Conservation (phyloP, 2,888 invertebrate species). For the Iselma pallidipennis region DNA sequence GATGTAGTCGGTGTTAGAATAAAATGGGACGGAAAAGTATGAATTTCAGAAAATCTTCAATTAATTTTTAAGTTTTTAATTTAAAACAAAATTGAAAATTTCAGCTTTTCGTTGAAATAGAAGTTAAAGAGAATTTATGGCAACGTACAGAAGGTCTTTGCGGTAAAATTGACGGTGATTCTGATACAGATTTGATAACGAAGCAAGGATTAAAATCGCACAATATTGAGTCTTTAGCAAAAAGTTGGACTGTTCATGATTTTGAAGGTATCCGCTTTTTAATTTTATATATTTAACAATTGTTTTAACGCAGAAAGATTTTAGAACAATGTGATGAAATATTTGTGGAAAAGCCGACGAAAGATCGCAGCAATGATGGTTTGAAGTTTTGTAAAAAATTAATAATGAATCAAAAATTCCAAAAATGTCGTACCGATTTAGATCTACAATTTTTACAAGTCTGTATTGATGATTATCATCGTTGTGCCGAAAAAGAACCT, state of each 20-base stretch:
- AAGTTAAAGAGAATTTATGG: slow-evolving; percentile 71
- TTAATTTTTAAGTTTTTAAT: background rate
- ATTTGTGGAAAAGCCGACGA: slow-evolving; percentile 57
- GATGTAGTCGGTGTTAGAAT: slow-evolving; percentile 70
- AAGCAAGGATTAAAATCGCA: slow-evolving; percentile 61
- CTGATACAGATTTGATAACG: slow-evolving; percentile 69
- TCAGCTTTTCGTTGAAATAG: slow-evolving; percentile 68
- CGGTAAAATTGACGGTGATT: slow-evolving; percentile 74
- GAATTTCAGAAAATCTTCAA: slow-evolving; percentile 17
- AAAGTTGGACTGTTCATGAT: slow-evolving; percentile 62
- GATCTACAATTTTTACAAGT: slow-evolving; percentile 62
- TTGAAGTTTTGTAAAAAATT: slow-evolving; percentile 65
- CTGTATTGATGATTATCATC: slow-evolving; percentile 82
- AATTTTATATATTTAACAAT: background rate
- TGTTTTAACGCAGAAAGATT: slow-evolving; percentile 27
- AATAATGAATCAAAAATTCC: slow-evolving; percentile 67
- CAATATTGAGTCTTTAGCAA: slow-evolving; percentile 59
- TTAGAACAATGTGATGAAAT: slow-evolving; percentile 63
- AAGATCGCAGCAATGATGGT: slow-evolving; percentile 56
- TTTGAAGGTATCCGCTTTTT: slow-evolving; percentile 42
- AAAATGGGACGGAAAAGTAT: slow-evolving; percentile 77
- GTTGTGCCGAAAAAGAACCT: slow-evolving; percentile 59
- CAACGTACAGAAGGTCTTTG: slow-evolving; percentile 82
- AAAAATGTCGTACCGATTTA: slow-evolving; percentile 60
- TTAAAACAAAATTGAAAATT: background rate